Conservation (phyloP, 2,888 invertebrate genomes). For the Cryptophagus acutangulus region DNA sequence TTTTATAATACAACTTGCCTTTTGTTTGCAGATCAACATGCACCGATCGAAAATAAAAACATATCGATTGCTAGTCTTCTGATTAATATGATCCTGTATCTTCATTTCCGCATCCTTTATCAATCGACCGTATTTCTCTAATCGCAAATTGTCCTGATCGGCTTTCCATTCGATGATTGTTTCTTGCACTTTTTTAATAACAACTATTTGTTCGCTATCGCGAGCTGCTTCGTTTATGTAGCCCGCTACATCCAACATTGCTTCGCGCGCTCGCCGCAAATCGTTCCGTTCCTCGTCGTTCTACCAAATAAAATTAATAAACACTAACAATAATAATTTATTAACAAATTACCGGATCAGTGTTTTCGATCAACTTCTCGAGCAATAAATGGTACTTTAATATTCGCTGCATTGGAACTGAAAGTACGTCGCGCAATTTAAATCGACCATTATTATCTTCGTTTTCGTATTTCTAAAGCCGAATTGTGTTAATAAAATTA, state of each 20-base stretch:
- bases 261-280: conserved; percentile 82
- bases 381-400: conserved; percentile 94
- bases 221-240: conserved; percentile 98
- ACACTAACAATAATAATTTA: conserved; percentile 10
- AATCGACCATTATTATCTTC: conserved; percentile 93
- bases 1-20: too few relatives aligned
- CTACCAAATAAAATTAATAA: conserved; percentile 44
- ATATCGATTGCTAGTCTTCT: conserved; percentile 77
- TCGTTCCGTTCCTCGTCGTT: conserved; percentile 79
- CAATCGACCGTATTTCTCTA: conserved; percentile 87
- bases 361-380: conserved; percentile 83
- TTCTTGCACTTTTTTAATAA: conserved; percentile 86
- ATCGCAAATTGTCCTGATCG: conserved; percentile 71
- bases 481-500: conserved; percentile 7
- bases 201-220: conserved; percentile 87
- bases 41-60: conserved; percentile 98
- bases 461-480: conserved; percentile 78
- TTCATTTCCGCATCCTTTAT: conserved; percentile 91
- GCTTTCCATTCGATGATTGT: conserved; percentile 74
- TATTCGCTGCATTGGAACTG: conserved; percentile 97
- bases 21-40: conserved; percentile 86
- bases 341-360: conserved; percentile 62
- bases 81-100: conserved; percentile 85
- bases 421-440: conserved; percentile 89
- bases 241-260: conserved; percentile 94